A percentile compares a stretch with the other conserved stretches of the same genome.
phyloP scores from a whole-genome alignment of 1,140 invertebrate species.

The Trachymyrmex septentrionalis region DNA sequence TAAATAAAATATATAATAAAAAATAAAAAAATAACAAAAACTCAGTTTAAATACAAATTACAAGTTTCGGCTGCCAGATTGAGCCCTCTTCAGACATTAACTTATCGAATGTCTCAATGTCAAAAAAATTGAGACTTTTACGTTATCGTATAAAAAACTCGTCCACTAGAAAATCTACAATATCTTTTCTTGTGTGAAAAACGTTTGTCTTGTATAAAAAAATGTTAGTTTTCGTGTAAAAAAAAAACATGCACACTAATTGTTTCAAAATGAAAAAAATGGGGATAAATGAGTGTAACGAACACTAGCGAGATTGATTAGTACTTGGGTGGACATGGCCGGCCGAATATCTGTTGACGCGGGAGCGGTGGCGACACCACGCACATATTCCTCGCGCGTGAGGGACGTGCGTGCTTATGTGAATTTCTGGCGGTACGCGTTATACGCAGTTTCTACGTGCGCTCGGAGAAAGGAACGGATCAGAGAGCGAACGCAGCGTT shows the following conservation, averaged over 20 bases:
- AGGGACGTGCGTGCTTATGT: not conserved
- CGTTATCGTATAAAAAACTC: too few species aligned
- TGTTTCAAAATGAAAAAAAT: not conserved
- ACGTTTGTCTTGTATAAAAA: too few species aligned
- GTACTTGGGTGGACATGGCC: not conserved
- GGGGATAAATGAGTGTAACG: not conserved
- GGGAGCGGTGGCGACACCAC: conserved; percentile 9
- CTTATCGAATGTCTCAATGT: too few species aligned
- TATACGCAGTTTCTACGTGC: conserved; percentile 32
- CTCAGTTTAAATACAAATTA: too few species aligned
- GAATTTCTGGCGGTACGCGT: conserved; percentile 59
- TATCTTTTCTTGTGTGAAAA: not conserved
- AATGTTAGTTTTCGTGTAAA: not conserved
- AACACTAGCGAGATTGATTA: not conserved
- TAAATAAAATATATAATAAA: too few species aligned
- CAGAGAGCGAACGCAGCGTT: conserved; percentile 47
- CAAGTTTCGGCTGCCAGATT: too few species aligned
- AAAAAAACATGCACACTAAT: not conserved
- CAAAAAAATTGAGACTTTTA: too few species aligned
- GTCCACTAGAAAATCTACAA: not conserved
- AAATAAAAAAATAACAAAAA: too few species aligned
- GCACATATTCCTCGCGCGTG: not conserved
- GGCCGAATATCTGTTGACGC: conserved; percentile 20
- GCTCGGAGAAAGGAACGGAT: conserved; percentile 45
- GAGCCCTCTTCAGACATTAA: too few species aligned